Evolutionary conservation across 2,888 invertebrate genomes (phyloP).

Genomic region (Dryocosmus kuriphilus): DNA sequence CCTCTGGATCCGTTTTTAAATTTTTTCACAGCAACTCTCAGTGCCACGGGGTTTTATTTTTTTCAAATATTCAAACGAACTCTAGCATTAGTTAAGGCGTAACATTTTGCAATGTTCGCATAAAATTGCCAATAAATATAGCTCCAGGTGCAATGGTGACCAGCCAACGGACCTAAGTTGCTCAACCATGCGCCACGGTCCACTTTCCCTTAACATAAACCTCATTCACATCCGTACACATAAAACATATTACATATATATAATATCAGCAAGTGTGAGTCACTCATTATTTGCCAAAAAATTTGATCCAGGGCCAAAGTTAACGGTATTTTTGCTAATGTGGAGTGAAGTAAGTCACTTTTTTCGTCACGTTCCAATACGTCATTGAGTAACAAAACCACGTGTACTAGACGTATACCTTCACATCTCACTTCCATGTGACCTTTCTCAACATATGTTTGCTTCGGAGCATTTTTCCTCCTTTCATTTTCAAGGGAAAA

Average conservation of each 20-base stretch:
- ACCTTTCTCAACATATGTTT: slow-evolving; percentile 6
- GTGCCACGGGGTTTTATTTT: slow-evolving; percentile 18
- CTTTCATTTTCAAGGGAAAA: not conserved
- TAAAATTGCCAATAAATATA: slow-evolving; percentile 61
- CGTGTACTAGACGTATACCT: not conserved
- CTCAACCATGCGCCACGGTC: slow-evolving; percentile 69
- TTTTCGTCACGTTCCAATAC: slow-evolving; percentile 5
- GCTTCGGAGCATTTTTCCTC: not conserved
- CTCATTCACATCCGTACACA: slow-evolving; percentile 59
- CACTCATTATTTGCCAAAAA: slow-evolving; percentile 9
- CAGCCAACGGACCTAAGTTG: slow-evolving; percentile 63
- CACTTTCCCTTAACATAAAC: slow-evolving; percentile 74
- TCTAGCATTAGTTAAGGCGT: slow-evolving; percentile 47
- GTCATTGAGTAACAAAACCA: not conserved
- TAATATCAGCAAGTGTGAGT: not conserved
- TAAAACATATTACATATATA: slow-evolving; percentile 32
- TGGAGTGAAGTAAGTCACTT: not conserved
- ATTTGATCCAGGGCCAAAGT: not conserved
- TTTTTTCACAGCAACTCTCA: not conserved
- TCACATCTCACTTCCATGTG: not conserved
- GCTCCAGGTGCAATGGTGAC: slow-evolving; percentile 55
- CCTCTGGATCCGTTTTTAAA: not conserved
- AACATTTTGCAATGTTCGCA: slow-evolving; percentile 58
- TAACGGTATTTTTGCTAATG: slow-evolving; percentile 13
- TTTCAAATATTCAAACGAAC: not conserved